Percentiles rank a stretch among this genome's conserved stretches.
These are phyloP conservation scores for Colletes gigas DNA, from an alignment of 1,140 invertebrate species.

Conservation along the genomic window DNA sequence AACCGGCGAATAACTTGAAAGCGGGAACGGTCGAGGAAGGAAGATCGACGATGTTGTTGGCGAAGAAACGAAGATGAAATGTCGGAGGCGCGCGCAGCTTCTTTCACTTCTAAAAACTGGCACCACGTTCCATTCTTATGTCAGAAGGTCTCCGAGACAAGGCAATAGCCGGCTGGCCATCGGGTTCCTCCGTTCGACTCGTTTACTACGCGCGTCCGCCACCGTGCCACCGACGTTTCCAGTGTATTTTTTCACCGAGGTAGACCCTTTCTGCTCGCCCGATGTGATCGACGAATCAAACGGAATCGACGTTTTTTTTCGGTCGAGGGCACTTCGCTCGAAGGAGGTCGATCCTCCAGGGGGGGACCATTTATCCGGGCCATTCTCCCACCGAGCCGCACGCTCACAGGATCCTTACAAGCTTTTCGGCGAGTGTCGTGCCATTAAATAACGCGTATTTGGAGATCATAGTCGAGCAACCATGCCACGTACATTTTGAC, in stretches of 20 bases:
- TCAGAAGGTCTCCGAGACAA: constrained; percentile 37
- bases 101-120: constrained; percentile 55
- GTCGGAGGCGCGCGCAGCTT: constrained; percentile 48
- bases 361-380: not conserved
- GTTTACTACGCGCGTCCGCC: not conserved
- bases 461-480: not conserved
- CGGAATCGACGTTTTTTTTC: not conserved
- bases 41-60: constrained; percentile 14
- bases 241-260: not conserved
- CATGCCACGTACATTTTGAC: constrained; percentile 26
- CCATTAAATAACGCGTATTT: not conserved
- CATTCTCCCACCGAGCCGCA: not conserved
- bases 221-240: not conserved
- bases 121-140: constrained; percentile 42
- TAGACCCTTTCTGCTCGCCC: too few relatives aligned
- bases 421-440: not conserved
- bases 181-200: constrained; percentile 18
- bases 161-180: constrained; percentile 33
- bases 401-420: too few relatives aligned
- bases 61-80: constrained; percentile 43
- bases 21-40: constrained; percentile 27
- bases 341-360: not conserved
- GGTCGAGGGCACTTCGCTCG: accelerated
- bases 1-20: not conserved
- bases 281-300: not conserved